Evolutionary conservation across 2,888 invertebrate species (phyloP), one percentile per base, ranked within the genome.

Genomic region (Hypercompe scribonia): DNA sequence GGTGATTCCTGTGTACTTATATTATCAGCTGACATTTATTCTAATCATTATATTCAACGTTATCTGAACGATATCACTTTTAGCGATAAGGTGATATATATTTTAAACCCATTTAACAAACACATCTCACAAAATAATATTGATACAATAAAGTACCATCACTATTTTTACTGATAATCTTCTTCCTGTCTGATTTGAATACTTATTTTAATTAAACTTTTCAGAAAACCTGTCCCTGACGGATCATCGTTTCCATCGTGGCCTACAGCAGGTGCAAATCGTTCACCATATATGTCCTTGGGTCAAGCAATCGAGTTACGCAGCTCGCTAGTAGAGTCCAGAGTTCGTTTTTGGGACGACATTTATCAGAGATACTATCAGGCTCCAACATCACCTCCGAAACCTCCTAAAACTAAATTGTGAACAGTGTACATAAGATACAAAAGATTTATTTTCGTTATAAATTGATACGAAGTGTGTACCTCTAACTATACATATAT

Each of bases 211-310:
- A 46, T 31, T 65, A 18, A 4, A 31, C 18, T 61, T 78, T 80
- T 46, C 82, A 90, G 90, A 8, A 83, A 83, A 69, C 89, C 90
- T 1, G 84, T 87, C 5, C 79, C 87, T 2, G 77, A 82, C 21
- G 84, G 77, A 0, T 85, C 87, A 8, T 70, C 75, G 1, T 63
- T 86, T 1, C 83, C 84, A 8, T 42, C 72, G 3, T 89, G 88
- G 86, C 82, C 82, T 10, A 72, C 84, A 21, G 74, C 78, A 0
- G 71, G 72, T 10, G 73, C 58, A 28, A 75, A 83, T 58, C 74
- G 78, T n/a, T 76, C 82, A 18, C 86, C 85, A 2, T 76, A 87
- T 68, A 85, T 87, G 85, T 81, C 79, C 2, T 67, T 89, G 10
- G 81, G 82, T 21, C 71, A 78, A 8, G 80, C 75, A 10, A 31